Conservation (phyloP, 2,888 invertebrate genomes). For the Scelioninae gen. 1 region DNA sequence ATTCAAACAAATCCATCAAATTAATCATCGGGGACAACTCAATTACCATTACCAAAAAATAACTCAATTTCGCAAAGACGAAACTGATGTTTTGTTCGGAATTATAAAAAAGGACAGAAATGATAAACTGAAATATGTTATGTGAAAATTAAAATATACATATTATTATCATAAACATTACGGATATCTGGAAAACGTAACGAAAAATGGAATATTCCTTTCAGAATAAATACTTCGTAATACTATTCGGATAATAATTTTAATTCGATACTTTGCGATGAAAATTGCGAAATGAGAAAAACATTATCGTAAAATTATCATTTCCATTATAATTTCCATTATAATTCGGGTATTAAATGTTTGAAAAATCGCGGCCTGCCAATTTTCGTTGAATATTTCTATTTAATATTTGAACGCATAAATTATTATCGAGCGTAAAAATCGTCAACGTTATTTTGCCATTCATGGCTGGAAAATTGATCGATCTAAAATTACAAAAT, state of each 20-base stretch:
- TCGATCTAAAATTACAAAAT: conserved; percentile 1
- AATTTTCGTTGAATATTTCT: not conserved
- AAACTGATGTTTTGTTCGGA: not conserved
- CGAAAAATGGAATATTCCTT: too few relatives aligned
- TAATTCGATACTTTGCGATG: not conserved
- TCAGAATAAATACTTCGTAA: too few relatives aligned
- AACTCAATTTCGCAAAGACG: conserved; percentile 31
- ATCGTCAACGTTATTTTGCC: not conserved
- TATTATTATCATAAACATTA: too few relatives aligned
- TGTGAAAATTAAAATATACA: too few relatives aligned
- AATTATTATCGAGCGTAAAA: not conserved
- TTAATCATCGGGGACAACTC: conserved; percentile 54
- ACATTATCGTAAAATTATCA: not conserved
- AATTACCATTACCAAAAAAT: conserved; percentile 49
- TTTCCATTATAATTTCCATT: not conserved
- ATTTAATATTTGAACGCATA: not conserved
- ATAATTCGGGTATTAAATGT: not conserved
- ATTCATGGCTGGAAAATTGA: conserved; percentile 1
- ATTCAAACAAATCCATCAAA: conserved; percentile 58
- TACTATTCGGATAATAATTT: too few relatives aligned
- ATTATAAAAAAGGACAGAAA: too few relatives aligned
- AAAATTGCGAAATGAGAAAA: not conserved
- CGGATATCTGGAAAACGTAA: too few relatives aligned
- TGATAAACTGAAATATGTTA: too few relatives aligned
- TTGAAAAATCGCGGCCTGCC: not conserved